Evolutionary conservation across 2,113 vertebrate species (phyloP), one percentile per base, ranked within the genome.

Genomic region (Cettia cetti): DNA sequence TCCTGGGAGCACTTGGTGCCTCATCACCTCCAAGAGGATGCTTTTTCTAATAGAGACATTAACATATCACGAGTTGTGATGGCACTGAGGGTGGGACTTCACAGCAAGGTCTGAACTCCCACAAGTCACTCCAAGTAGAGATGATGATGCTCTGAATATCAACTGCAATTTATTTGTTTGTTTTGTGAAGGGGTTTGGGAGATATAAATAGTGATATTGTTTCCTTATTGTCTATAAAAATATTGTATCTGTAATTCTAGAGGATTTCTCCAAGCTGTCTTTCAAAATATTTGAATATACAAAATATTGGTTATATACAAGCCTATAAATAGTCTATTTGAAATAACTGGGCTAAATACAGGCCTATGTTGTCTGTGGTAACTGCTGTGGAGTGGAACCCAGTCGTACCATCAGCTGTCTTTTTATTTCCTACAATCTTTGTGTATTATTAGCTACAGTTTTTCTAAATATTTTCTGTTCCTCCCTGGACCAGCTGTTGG

Each of bases 401-500:
- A 54, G 6, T 24, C 42, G 54, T 28, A 31, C n/a, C 8, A 42
- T 17, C 35, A 30, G 11, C 1, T 49, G 12, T 31, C 54, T 63
- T 57, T 61, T 70, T n/a, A 42, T 59, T 77, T 66, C 24, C 12
- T 65, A 5, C 42, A 37, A 63, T 86, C 28, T 35, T 56, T 16
- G 9, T 30, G 17, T 47, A 9, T 22, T 57, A 9, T 28, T 42
- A 28, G 12, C 10, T 83, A 14, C n/a, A 17, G 68, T 95, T 90
- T 94, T 76, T 24, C 8, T 81, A 64, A 89, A 13, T 84, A 44
- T 69, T 74, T 63, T 35, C 61, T 44, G 24, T 59, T 52, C 59
- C 59, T 91, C 68, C 60, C 75, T 60, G 33, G 80, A 30, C 82
- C 49, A 84, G 86, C 61, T 63, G 78, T 74, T 90, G 52, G 42